Evolutionary conservation across 1,140 invertebrate species (phyloP), one percentile per base, ranked within the genome.

Genomic region (Nasonia vitripennis): DNA sequence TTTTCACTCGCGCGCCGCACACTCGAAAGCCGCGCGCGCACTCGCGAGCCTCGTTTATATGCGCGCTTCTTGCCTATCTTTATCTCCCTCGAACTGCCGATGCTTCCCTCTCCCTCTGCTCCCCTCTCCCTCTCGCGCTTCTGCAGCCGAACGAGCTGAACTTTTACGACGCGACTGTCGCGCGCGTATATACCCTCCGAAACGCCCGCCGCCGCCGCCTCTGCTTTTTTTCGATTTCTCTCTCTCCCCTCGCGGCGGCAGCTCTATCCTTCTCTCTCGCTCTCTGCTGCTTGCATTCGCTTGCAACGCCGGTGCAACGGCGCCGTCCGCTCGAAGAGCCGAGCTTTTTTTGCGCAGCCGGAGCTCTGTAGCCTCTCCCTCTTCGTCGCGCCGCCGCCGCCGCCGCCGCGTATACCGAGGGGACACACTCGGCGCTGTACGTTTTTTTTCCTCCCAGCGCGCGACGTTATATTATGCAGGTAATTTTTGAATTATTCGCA

Each of bases 121-220:
- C 6, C 41, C 12, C 23, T 45, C 70, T 80, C 78, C 10, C 55
- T 31, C 67, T 78, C 51, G 27, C 7, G 41, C 41, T 41, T 34
- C 73, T 27, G 73, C 41, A 70, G 74, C 82, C 81, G 86, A 83
- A 84, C 86, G 86, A 81, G 73, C 81, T 77, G 51, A 86, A 86
- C 86, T 86, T 86, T 86, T 86, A 86, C 86, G 86, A 86, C 78
- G 81, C 78, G 86, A 84, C 81, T 84, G 81, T 86, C 81, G 77
- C 82, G 75, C 82, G 67, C 85, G 17, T 81, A 81, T 78, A 81
- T 45, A 81, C 71, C 62, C 85, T 78, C 80, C 78, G 41, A 86
- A 82, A 55, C 45, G 37, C 31, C 34, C 48, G 41, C 70, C 31
- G 51, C 31, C 71, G 41, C 14, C 12, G 48, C 78, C 48, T 41